Evolutionary conservation across 2,797 vertebrate genomes (phyloP).

Genomic region (Malacoraja senta): DNA sequence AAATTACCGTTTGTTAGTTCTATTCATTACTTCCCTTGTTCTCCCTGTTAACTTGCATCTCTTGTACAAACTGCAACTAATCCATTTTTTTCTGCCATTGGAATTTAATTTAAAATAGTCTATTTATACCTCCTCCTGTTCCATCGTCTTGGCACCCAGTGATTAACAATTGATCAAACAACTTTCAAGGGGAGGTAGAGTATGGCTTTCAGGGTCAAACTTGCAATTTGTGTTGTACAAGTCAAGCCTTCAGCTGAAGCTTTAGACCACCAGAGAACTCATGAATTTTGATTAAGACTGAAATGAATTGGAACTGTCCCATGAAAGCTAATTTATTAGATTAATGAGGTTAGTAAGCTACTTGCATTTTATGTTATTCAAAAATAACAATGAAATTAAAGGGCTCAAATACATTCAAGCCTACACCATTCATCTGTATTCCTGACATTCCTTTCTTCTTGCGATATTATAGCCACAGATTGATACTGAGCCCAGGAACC

Average conservation of each 20-base stretch:
- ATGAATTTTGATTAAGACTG: conserved; percentile 24
- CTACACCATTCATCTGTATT: neutral
- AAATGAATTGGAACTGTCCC: neutral
- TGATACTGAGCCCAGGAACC: neutral
- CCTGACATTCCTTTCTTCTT: neutral
- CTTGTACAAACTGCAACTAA: neutral
- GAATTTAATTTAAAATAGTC: neutral
- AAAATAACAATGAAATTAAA: neutral
- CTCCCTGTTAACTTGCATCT: too few relatives aligned
- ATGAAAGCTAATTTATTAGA: neutral
- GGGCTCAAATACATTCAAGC: neutral
- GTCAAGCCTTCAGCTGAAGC: neutral
- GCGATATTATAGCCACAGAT: neutral
- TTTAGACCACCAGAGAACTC: neutral
- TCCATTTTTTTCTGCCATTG: neutral
- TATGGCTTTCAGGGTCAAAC: neutral
- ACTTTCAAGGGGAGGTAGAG: neutral
- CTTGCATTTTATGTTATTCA: neutral
- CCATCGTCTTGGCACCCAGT: neutral
- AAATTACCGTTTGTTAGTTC: neutral
- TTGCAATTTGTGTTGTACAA: neutral
- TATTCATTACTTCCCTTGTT: neutral
- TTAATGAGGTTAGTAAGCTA: neutral
- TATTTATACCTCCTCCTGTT: neutral
- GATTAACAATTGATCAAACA: conserved; percentile 1